phyloP scores from a whole-genome alignment of 1,140 invertebrate genomes.

The Hormaphis cornu region DNA sequence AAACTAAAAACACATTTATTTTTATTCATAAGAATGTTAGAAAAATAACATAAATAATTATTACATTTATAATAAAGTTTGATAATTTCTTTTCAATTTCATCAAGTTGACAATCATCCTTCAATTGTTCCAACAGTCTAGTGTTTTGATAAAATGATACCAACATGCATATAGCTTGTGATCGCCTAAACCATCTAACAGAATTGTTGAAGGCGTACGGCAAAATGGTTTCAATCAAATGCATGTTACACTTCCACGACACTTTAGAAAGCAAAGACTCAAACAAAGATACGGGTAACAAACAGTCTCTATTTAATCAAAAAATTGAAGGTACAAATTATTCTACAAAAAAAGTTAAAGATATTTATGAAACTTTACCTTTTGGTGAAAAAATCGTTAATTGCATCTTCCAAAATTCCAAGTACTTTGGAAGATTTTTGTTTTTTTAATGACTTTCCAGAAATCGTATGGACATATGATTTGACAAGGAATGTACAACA shows the following conservation, averaged over 20 bases:
- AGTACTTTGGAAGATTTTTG: slow-evolving; percentile 45
- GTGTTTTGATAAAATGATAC: slow-evolving; percentile 51
- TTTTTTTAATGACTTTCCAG: slow-evolving; percentile 40
- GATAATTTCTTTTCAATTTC: slow-evolving; percentile 15
- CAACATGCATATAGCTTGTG: slow-evolving; percentile 55
- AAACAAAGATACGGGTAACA: slow-evolving; percentile 54
- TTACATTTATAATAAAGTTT: neutral
- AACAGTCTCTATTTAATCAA: slow-evolving; percentile 45
- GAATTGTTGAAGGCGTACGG: slow-evolving; percentile 51
- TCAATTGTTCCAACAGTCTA: slow-evolving; percentile 38
- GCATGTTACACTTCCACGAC: slow-evolving; percentile 53
- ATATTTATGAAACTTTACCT: neutral
- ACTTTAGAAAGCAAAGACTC: slow-evolving; percentile 50
- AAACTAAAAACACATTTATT: neutral
- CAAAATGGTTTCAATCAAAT: slow-evolving; percentile 47
- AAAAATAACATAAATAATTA: no score
- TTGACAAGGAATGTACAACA: slow-evolving; percentile 56
- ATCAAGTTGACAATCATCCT: neutral
- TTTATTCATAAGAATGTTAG: no score
- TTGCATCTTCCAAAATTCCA: slow-evolving; percentile 51
- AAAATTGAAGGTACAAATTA: neutral
- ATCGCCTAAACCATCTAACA: slow-evolving; percentile 52
- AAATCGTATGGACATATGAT: slow-evolving; percentile 45
- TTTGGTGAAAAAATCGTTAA: slow-evolving; percentile 42
- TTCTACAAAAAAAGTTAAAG: neutral